Conservation (phyloP, 2,888 invertebrate species). For the Rosalia funebris region DNA sequence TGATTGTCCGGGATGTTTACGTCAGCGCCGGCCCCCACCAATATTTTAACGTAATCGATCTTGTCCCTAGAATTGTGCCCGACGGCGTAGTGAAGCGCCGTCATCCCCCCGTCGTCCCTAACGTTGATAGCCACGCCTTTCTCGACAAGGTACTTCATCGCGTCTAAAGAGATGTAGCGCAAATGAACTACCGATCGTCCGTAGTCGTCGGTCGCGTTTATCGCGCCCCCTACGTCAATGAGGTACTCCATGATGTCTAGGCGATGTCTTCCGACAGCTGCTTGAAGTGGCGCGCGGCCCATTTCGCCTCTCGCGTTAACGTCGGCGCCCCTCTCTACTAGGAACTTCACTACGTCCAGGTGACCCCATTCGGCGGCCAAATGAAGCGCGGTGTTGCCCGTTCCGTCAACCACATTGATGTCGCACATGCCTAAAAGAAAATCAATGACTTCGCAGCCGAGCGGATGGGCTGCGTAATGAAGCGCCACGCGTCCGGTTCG, state of each 20-base stretch:
- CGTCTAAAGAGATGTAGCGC: slow-evolving; percentile 55
- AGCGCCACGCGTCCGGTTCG: not conserved
- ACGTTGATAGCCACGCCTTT: slow-evolving; percentile 71
- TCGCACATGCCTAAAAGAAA: not conserved
- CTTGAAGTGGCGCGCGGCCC: slow-evolving; percentile 89
- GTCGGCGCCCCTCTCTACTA: not conserved
- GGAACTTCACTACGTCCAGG: not conserved
- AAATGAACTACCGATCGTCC: slow-evolving; percentile 84
- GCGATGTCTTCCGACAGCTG: slow-evolving; percentile 85
- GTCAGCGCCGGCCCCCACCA: not conserved
- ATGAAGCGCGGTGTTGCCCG: not conserved
- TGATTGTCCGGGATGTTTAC: not conserved
- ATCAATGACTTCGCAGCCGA: not conserved
- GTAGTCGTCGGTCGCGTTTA: slow-evolving; percentile 78
- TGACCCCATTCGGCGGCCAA: not conserved
- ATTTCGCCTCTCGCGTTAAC: not conserved
- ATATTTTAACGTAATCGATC: not conserved
- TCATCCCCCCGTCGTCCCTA: slow-evolving; percentile 82
- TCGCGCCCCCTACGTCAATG: slow-evolving; percentile 74
- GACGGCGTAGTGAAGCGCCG: slow-evolving; percentile 82
- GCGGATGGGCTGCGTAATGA: not conserved
- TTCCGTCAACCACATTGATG: not conserved
- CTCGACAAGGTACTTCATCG: slow-evolving; percentile 74
- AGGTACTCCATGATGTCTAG: slow-evolving; percentile 75
- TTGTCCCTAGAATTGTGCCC: slow-evolving; percentile 53